phyloP scores from a whole-genome alignment of 2,113 vertebrate genomes.

The Podilymbus podiceps region DNA sequence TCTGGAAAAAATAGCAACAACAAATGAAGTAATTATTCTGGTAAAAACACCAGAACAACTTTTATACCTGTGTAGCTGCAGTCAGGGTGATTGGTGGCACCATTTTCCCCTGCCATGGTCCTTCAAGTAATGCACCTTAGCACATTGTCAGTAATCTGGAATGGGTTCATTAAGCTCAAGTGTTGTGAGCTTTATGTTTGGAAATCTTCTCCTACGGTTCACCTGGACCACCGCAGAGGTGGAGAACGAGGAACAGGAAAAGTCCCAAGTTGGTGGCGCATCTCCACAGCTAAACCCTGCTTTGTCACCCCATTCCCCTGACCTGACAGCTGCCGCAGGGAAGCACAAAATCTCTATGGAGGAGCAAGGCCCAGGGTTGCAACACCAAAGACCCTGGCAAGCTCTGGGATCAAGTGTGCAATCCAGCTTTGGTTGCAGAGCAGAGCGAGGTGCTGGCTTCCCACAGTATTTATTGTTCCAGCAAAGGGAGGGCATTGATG shows the following conservation, averaged over 20 bases:
- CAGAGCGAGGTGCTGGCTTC: neutral
- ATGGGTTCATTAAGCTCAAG: neutral
- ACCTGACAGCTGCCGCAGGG: neutral
- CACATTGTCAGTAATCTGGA: neutral
- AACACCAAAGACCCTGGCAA: neutral
- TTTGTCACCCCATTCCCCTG: neutral
- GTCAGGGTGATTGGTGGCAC: neutral
- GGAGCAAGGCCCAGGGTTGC: neutral
- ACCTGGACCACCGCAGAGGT: neutral
- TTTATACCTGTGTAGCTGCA: neutral
- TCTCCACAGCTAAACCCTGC: neutral
- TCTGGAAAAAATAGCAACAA: neutral
- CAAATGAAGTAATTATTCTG: neutral
- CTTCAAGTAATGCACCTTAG: neutral
- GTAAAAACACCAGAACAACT: neutral
- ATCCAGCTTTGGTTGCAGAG: neutral
- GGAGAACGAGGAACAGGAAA: neutral
- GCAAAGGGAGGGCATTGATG: neutral
- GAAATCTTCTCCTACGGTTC: neutral
- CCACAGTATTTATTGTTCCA: neutral
- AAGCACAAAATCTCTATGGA: neutral
- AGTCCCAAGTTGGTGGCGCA: neutral
- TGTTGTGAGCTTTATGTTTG: neutral
- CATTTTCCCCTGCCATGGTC: rapidly evolving
- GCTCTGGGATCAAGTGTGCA: neutral